Evolutionary conservation across 2,888 invertebrate species (phyloP).

Genomic region (Athalia cordata): DNA sequence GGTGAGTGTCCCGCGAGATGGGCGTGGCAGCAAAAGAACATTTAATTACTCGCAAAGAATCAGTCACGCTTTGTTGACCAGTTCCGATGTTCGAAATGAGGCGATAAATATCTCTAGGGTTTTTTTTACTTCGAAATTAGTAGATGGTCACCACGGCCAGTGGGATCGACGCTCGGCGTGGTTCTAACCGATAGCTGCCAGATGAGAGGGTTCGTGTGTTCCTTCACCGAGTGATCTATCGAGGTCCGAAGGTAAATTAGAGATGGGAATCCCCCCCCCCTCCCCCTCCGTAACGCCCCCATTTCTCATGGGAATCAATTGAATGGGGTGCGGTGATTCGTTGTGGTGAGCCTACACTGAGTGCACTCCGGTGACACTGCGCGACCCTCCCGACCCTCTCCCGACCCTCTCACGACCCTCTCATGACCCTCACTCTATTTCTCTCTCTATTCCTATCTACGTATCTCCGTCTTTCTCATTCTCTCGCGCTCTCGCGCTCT

Average conservation of each 20-base stretch:
- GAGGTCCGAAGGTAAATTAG: slow-evolving; percentile 54
- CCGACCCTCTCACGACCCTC: slow-evolving; percentile 42
- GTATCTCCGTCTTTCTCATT: background rate
- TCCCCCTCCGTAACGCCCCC: slow-evolving; percentile 19
- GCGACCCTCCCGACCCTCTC: slow-evolving; percentile 38
- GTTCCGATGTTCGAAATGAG: slow-evolving; percentile 1
- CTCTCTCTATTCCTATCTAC: background rate
- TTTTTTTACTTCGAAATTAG: slow-evolving; percentile 43
- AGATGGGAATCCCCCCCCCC: slow-evolving; percentile 47
- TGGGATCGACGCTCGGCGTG: slow-evolving; percentile 29
- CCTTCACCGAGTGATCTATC: slow-evolving; percentile 51
- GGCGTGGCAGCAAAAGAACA: background rate
- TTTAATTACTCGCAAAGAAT: slow-evolving; percentile 26
- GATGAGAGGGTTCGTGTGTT: slow-evolving; percentile 41
- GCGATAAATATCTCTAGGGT: slow-evolving; percentile 30
- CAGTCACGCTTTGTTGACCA: slow-evolving; percentile 6
- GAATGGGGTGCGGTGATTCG: slow-evolving; percentile 40
- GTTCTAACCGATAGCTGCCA: slow-evolving; percentile 1
- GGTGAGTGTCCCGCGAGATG: background rate
- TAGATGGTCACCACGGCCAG: slow-evolving; percentile 46
- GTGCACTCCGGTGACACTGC: slow-evolving; percentile 39
- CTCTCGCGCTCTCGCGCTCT: slow-evolving; percentile 30
- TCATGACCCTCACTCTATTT: slow-evolving; percentile 25
- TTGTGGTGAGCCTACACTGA: slow-evolving; percentile 42
- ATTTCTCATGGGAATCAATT: slow-evolving; percentile 43